Evolutionary conservation across 2,888 invertebrate species (phyloP).

Genomic region (Tinea pellionella): DNA sequence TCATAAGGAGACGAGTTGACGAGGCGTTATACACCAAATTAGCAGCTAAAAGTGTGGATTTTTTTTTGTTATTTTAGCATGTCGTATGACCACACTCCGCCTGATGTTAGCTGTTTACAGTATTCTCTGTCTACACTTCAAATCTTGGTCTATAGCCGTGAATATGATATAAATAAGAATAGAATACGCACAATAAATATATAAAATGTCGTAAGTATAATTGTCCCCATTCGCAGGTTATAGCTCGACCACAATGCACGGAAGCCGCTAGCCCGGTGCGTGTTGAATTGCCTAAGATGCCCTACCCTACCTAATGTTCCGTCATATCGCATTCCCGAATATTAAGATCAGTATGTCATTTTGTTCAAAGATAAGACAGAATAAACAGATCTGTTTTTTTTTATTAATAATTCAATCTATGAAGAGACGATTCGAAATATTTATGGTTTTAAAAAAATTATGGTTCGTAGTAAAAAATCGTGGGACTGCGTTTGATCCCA

Average conservation of each 20-base stretch:
- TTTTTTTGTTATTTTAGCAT: too few species aligned
- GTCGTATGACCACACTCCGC: too few species aligned
- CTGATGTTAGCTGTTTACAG: too few species aligned
- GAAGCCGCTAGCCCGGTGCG: conserved; percentile 25
- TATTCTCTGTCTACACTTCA: neutral
- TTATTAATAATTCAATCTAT: too few species aligned
- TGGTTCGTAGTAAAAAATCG: neutral
- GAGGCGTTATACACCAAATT: too few species aligned
- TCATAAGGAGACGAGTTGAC: too few species aligned
- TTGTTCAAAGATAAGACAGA: neutral
- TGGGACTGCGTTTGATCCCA: neutral
- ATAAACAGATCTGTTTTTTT: too few species aligned
- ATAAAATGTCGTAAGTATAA: neutral
- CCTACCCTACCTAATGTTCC: conserved; percentile 28
- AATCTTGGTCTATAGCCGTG: too few species aligned
- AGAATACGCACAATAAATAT: neutral
- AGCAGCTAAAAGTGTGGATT: too few species aligned
- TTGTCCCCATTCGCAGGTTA: conserved; percentile 25
- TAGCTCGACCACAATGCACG: conserved; percentile 46
- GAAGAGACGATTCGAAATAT: too few species aligned
- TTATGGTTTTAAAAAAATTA: too few species aligned
- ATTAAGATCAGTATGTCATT: conserved; percentile 21
- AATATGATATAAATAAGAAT: neutral
- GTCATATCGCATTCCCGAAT: conserved; percentile 28
- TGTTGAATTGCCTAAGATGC: conserved; percentile 22